Evolutionary conservation across 2,888 invertebrate species (phyloP).

Genomic region (Nysson spinosus): DNA sequence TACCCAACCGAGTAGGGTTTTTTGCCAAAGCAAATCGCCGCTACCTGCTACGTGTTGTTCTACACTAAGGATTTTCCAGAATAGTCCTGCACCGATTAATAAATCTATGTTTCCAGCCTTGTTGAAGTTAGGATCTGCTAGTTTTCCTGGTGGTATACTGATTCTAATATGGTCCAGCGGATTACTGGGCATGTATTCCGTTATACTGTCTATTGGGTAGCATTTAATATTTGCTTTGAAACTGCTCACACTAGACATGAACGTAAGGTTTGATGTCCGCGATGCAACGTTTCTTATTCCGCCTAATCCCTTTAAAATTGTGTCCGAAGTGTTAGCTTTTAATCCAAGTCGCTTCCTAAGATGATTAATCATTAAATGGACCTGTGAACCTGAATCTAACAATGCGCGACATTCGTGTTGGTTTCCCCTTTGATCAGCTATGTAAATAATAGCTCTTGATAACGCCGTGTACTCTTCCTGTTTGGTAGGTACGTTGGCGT

Average conservation of each 20-base stretch:
- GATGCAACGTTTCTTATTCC: not conserved
- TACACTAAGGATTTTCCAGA: slow-evolving; percentile 13
- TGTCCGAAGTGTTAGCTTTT: not conserved
- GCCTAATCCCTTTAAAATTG: not conserved
- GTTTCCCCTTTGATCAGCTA: not conserved
- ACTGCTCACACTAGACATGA: not conserved
- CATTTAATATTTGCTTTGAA: not conserved
- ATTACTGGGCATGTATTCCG: slow-evolving; percentile 14
- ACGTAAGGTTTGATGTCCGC: not conserved
- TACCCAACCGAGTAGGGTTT: slow-evolving; percentile 16
- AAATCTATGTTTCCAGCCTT: slow-evolving; percentile 8
- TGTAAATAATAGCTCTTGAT: not conserved
- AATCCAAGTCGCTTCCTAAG: not conserved
- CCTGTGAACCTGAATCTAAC: slow-evolving; percentile 10
- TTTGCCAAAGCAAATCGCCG: slow-evolving; percentile 2
- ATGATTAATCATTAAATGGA: not conserved
- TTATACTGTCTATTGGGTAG: not conserved
- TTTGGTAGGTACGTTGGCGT: not conserved
- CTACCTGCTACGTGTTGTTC: not conserved
- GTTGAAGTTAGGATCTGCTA: slow-evolving; percentile 15
- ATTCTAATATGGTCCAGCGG: not conserved
- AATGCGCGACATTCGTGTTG: not conserved
- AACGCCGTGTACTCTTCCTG: not conserved
- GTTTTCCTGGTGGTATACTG: not conserved
- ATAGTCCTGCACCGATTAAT: slow-evolving; percentile 15